Evolutionary conservation across 2,888 invertebrate genomes (phyloP).

Genomic region (Lochmaea crataegi): DNA sequence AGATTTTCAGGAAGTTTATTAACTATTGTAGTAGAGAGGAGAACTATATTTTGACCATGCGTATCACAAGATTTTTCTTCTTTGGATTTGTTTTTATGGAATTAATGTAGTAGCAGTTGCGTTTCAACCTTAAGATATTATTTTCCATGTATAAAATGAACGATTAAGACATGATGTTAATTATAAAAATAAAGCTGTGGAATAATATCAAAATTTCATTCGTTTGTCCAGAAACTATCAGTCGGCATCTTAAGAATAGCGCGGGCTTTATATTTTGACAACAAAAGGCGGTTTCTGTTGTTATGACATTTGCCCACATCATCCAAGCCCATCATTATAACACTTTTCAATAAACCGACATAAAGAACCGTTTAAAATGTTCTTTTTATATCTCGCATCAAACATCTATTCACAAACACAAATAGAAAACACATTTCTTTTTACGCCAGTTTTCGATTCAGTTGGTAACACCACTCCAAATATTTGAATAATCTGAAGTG

Average conservation of each 20-base stretch:
- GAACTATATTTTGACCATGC: too few relatives aligned
- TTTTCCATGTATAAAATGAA: too few relatives aligned
- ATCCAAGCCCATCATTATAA: conserved; percentile 18
- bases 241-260: not conserved
- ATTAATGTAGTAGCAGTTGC: too few relatives aligned
- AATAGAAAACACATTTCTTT: conserved; percentile 20
- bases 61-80: too few relatives aligned
- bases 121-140: too few relatives aligned
- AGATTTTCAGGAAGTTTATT: too few relatives aligned
- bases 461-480: conserved; percentile 30
- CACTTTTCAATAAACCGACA: conserved; percentile 16
- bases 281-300: conserved; percentile 16
- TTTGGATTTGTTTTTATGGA: too few relatives aligned
- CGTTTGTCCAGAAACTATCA: not conserved
- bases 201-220: not conserved
- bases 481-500: conserved; percentile 46
- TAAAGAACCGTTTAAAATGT: conserved; percentile 19
- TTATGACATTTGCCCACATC: conserved; percentile 11
- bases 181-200: too few relatives aligned
- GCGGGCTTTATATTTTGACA: conserved; percentile 9
- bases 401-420: conserved; percentile 9
- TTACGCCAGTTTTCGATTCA: conserved; percentile 9
- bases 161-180: too few relatives aligned
- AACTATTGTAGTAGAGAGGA: too few relatives aligned
- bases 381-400: conserved; percentile 11